Evolutionary conservation across 2,797 vertebrate genomes (phyloP).

Genomic region (Enteromius anoplus): DNA sequence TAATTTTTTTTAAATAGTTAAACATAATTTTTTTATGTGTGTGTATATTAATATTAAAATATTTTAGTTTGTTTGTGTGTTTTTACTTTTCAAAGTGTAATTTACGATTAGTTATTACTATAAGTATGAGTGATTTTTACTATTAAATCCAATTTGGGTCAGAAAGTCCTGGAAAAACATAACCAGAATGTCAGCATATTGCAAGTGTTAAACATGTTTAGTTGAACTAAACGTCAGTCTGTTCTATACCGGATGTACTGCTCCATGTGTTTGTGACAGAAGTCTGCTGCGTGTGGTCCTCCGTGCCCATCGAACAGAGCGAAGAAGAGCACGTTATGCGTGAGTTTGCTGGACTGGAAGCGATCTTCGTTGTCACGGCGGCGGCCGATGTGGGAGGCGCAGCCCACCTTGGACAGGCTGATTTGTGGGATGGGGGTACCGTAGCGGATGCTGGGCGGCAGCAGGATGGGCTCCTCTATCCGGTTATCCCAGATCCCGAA

Average conservation of each 20-base stretch:
- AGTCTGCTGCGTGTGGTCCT: constrained; percentile 89
- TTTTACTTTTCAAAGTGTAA: background rate
- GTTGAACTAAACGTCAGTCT: background rate
- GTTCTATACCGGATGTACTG: constrained; percentile 83
- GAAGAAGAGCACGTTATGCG: constrained; percentile 87
- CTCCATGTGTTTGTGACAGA: constrained; percentile 93
- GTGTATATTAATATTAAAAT: background rate
- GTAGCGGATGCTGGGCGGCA: constrained; percentile 94
- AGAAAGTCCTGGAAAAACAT: background rate
- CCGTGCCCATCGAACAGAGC: constrained; percentile 96
- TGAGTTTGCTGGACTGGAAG: constrained; percentile 82
- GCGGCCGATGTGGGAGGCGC: constrained; percentile 88
- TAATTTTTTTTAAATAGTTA: no score
- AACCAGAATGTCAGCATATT: background rate
- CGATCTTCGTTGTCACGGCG: constrained; percentile 94
- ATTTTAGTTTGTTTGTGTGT: background rate
- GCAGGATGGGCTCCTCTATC: constrained; percentile 92
- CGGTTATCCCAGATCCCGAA: constrained; percentile 99
- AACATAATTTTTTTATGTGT: no score
- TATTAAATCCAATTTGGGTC: background rate
- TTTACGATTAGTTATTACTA: background rate
- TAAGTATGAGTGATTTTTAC: background rate
- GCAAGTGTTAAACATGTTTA: no score
- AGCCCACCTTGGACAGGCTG: constrained; percentile 87
- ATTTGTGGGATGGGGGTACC: constrained; percentile 93